phyloP scores from a whole-genome alignment of 2,113 vertebrate genomes.

The Peucedramus taeniatus region DNA sequence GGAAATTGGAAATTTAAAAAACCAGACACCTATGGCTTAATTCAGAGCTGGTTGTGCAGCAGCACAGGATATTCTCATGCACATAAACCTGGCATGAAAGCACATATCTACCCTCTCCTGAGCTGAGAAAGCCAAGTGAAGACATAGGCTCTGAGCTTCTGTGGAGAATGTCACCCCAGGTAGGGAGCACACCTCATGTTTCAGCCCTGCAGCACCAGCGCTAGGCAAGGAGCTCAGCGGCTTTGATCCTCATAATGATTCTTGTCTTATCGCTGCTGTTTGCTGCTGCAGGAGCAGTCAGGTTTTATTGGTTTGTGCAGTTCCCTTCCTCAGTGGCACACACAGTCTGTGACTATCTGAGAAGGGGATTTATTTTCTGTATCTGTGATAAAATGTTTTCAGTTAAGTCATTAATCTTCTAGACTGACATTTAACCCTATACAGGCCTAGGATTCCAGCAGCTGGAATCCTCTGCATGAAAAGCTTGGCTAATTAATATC shows the following conservation, averaged over 20 bases:
- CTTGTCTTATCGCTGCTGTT: neutral
- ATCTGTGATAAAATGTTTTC: neutral
- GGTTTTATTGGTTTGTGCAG: neutral
- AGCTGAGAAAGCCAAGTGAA: neutral
- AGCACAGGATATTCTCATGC: neutral
- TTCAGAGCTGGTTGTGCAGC: neutral
- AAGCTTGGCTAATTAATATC: neutral
- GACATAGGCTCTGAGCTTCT: neutral
- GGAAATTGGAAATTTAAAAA: neutral
- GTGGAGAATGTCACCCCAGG: neutral
- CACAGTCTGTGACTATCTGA: neutral
- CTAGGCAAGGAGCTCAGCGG: neutral
- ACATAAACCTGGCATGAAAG: neutral
- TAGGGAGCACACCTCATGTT: neutral
- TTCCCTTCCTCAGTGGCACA: neutral
- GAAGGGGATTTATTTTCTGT: constrained; percentile 11
- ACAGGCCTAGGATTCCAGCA: neutral
- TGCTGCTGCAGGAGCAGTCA: neutral
- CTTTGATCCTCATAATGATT: constrained; percentile 4
- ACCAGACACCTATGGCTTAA: neutral
- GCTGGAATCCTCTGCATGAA: neutral
- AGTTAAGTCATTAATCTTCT: constrained; percentile 32
- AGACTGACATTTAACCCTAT: constrained; percentile 5
- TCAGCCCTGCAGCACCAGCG: neutral
- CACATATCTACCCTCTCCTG: neutral